These are phyloP conservation scores for Eristalis intricaria DNA, from an alignment of 2,888 invertebrate genomes.

Conservation along the genomic window DNA sequence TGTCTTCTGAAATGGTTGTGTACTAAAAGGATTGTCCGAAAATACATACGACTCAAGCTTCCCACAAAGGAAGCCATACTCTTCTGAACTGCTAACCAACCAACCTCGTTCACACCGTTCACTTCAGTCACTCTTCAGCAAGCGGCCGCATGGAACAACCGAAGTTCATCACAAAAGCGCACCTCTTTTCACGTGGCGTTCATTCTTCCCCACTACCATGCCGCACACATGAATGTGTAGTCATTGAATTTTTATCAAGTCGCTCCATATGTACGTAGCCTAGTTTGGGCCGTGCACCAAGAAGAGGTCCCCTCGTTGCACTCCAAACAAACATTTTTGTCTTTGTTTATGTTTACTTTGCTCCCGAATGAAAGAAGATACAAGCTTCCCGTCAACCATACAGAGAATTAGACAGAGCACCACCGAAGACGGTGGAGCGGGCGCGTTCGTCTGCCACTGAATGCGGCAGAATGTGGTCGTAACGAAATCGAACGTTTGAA, in stretches of 20 bases:
- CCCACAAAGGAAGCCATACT: too few species aligned
- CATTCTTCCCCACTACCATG: not conserved
- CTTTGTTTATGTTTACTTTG: constrained; percentile 29
- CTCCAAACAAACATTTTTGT: not conserved
- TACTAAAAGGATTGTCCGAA: too few species aligned
- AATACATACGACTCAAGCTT: too few species aligned
- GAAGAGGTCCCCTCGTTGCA: not conserved
- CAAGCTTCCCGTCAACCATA: constrained; percentile 27
- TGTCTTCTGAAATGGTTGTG: too few species aligned
- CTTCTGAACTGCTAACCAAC: too few species aligned
- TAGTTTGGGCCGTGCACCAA: not conserved
- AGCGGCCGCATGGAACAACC: not conserved
- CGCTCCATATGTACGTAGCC: not conserved
- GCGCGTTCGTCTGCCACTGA: not conserved
- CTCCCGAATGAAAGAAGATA: constrained; percentile 7
- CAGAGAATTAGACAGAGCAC: not conserved
- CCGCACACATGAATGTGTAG: not conserved
- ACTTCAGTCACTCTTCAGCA: not conserved
- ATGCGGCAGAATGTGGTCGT: not conserved
- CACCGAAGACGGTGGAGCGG: not conserved
- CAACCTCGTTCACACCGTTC: too few species aligned
- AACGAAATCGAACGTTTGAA: constrained; percentile 27
- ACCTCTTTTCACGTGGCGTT: not conserved
- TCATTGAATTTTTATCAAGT: not conserved
- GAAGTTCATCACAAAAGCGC: not conserved